Base-by-base conservation (phyloP, 2,113 vertebrate species). In the Anseranas semipalmata region DNA sequence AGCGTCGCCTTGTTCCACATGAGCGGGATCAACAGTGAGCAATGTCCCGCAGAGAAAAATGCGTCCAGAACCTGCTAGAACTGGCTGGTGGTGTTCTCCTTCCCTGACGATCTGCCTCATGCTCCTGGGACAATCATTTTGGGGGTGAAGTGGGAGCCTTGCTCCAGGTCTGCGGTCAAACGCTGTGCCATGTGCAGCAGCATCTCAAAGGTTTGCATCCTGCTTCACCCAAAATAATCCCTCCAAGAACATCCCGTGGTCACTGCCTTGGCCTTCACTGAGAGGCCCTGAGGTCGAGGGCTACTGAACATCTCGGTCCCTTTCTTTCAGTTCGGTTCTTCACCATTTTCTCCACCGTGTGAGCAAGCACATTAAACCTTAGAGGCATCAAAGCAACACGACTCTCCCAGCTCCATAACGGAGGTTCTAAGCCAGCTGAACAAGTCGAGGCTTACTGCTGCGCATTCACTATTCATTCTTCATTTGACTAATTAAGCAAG, bases 391-490 rank as follows among this genome's bases (percentile, higher is more conserved):
- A 78, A 85, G 14, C 37, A 73, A 24, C 45, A 30, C 25, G 45
- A 24, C 37, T 48, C 59, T 73, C 14, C 55, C 37, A 46, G 39
- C 73, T 73, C 58, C 25, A 32, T 68, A 33, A 85, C 17, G 45
- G 58, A 72, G 81, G 70, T 58, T 56, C 72, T 53, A 87, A 93
- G 71, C 39, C 84, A 92, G 67, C 45, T 70, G 68, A 89, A 79
- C 92, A 95, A 93, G 90, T 92, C 0, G 3, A 91, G 88, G 67
- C 93, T 93, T 83, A 94, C 62, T 85, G 85, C 78, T 53, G 4
- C 6, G 63, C 74, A 41, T 63, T 81, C 53, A 25, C 28, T 80
- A 74, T 82, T 92, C 37, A 39, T 74, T 85, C 53, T 53, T 92
- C 48, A 75, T 92, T 84, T 82, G 76, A 35, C 39, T 87, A 89